phyloP scores from a whole-genome alignment of 2,113 vertebrate genomes.

The Calonectris borealis region DNA sequence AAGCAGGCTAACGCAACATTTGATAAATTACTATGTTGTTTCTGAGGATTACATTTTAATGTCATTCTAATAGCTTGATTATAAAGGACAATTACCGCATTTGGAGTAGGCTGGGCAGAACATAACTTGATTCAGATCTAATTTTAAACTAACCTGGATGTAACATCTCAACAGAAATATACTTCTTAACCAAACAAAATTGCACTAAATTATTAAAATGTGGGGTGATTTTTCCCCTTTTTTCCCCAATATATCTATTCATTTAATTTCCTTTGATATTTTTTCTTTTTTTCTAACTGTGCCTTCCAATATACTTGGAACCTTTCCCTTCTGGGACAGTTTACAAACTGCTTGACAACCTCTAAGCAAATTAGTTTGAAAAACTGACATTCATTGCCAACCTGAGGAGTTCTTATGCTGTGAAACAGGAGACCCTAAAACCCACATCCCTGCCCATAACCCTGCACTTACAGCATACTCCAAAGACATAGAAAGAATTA shows the following conservation, averaged over 20 bases:
- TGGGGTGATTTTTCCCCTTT: background rate
- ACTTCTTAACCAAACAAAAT: background rate
- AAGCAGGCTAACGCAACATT: background rate
- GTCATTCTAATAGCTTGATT: slow-evolving; percentile 45
- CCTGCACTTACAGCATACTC: background rate
- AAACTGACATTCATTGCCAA: background rate
- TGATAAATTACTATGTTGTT: slow-evolving; percentile 52
- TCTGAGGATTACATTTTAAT: slow-evolving; percentile 53
- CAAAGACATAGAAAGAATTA: background rate
- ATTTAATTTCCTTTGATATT: background rate
- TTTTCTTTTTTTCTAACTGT: background rate
- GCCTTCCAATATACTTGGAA: background rate
- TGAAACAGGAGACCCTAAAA: background rate
- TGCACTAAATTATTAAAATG: background rate
- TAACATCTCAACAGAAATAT: background rate
- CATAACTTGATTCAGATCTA: background rate
- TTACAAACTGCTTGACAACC: background rate
- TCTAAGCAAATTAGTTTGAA: background rate
- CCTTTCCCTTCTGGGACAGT: background rate
- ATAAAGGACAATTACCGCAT: slow-evolving; percentile 40
- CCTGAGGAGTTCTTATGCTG: background rate
- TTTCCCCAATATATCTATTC: background rate
- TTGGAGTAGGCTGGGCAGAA: background rate
- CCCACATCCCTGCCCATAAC: background rate
- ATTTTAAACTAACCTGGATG: background rate